Conservation (phyloP, 2,797 vertebrate species). For the Xerus rutilus region DNA sequence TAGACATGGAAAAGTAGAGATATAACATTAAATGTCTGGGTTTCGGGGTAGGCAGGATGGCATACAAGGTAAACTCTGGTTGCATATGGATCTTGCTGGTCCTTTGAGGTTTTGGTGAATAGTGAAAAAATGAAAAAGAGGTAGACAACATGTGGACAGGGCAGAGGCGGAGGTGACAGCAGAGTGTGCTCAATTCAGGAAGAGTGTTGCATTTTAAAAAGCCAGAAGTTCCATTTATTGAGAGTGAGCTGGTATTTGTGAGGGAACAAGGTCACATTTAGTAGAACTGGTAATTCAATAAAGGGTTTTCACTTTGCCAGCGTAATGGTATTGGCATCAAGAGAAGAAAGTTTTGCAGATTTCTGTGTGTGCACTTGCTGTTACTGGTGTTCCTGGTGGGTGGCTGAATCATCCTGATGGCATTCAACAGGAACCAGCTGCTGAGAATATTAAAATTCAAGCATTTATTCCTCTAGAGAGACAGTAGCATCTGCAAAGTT, state of each 20-base stretch:
- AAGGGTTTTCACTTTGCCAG: conserved; percentile 78
- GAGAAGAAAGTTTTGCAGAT: conserved; percentile 88
- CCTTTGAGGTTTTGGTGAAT: conserved; percentile 20
- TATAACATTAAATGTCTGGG: not conserved
- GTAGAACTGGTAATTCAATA: conserved; percentile 80
- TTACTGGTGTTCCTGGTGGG: conserved; percentile 91
- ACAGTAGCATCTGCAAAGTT: conserved; percentile 92
- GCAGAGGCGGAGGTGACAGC: not conserved
- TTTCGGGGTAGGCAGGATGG: not conserved
- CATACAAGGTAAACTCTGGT: not conserved
- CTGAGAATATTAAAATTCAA: conserved; percentile 93
- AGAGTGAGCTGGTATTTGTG: conserved; percentile 59
- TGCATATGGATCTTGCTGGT: not conserved
- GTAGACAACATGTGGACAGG: not conserved
- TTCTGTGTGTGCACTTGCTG: conserved; percentile 87
- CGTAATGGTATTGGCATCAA: conserved; percentile 81
- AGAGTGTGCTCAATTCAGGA: conserved; percentile 55
- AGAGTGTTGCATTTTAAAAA: conserved; percentile 62
- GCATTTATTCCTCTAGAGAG: conserved; percentile 92
- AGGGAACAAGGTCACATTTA: conserved; percentile 81
- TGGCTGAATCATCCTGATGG: conserved; percentile 93
- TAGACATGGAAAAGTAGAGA: not conserved
- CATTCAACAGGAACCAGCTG: conserved; percentile 93
- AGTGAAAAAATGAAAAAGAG: conserved; percentile 55
- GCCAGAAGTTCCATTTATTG: conserved; percentile 60